Percentiles rank a stretch among this genome's conserved stretches.
Conservation (phyloP, 2,113 vertebrate genomes). For the Muntiacus muntjak region DNA sequence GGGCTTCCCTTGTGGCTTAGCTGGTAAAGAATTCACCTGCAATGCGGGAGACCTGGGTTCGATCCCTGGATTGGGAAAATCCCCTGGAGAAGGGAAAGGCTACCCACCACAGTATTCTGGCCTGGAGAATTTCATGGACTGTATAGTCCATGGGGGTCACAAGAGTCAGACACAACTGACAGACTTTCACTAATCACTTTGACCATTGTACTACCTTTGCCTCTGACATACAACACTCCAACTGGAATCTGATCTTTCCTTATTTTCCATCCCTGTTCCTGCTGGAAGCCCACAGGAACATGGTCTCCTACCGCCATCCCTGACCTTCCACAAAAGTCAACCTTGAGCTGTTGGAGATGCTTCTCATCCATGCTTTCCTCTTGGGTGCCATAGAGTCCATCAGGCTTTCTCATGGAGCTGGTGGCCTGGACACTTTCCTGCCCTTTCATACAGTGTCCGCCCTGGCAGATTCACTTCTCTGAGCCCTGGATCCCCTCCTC, state of each 20-base stretch:
- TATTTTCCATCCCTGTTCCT: too few species aligned
- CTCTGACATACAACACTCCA: neutral
- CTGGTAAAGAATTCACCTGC: neutral
- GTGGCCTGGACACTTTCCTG: too few species aligned
- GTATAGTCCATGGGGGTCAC: neutral
- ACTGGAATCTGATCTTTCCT: neutral
- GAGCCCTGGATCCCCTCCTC: neutral
- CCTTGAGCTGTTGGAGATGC: too few species aligned
- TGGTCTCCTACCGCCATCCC: too few species aligned
- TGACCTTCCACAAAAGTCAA: too few species aligned
- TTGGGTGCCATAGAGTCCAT: too few species aligned
- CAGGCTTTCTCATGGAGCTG: too few species aligned
- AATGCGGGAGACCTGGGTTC: neutral
- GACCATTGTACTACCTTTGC: neutral
- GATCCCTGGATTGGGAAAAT: neutral
- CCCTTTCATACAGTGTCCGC: rapidly evolving
- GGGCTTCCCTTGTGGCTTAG: neutral
- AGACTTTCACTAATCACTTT: rapidly evolving
- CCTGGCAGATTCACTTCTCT: neutral
- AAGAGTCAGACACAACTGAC: rapidly evolving
- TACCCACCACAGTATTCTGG: rapidly evolving
- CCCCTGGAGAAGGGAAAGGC: neutral
- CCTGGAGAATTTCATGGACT: neutral
- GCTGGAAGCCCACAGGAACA: too few species aligned
- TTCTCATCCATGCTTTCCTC: too few species aligned